Evolutionary conservation across 2,888 invertebrate genomes (phyloP), one percentile per base, ranked within the genome.

Genomic region (Cephus pygmeus): DNA sequence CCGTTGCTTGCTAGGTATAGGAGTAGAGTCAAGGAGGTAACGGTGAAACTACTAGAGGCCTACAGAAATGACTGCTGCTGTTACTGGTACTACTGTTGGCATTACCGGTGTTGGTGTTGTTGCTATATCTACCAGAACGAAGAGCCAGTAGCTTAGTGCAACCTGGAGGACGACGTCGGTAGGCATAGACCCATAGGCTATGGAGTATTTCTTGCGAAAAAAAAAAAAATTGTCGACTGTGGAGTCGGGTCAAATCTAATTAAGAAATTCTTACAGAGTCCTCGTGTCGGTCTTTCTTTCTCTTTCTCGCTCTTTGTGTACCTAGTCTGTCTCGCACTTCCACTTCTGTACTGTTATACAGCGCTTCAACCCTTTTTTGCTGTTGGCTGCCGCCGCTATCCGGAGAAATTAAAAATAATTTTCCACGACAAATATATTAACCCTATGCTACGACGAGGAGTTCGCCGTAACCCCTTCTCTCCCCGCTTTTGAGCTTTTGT

Each of bases 381-480:
- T 15, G 56, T 56, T 56, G 56, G 56, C 56, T 56, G 23, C 56
- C 56, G 56, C 23, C 56, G 56, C 9, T 56, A 56, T 56, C 56
- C 83, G 82, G 85, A 87, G 83, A 87, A 89, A 89, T 90, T 89
- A 89, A 90, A 89, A 90, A 90, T 89, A 90, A 89, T 90, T 89
- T 88, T 85, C 85, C 86, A 83, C 85, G 87, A 84, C 87, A 88
- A 89, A 89, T 87, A 88, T 88, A 88, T 89, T 89, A 88, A 88
- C 87, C 86, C 56, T 56, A 56, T 56, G 56, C 23, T 56, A 23
- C 56, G 23, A 56, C 56, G 56, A 23, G 56, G 56, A 56, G 56
- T 2, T 56, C 56, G 23, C 23, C 56, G 56, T 56, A 15, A 56
- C 23, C 23, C 40, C 23, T 56, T 56, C 23, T 56, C 56, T 2